Evolutionary conservation across 2,797 vertebrate genomes (phyloP), one percentile per base, ranked within the genome.

Genomic region (Limnodromus scolopaceus): DNA sequence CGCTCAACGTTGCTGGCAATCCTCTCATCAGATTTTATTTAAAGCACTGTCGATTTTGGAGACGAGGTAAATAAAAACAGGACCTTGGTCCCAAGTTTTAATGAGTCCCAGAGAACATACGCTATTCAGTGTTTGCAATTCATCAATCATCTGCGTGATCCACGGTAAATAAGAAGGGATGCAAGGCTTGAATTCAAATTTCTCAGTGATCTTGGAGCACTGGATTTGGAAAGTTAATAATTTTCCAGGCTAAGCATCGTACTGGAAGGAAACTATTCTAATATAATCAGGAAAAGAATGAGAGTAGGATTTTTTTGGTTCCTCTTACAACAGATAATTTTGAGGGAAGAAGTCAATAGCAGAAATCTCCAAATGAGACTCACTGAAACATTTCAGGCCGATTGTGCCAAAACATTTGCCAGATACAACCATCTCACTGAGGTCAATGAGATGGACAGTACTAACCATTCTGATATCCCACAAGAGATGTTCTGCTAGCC

Each of bases 101-200:
- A 81, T 38, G 83, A 94, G 75, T 77, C 65, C 65, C 93, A 68
- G 48, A 60, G 83, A 80, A 81, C 39, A 39, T 9, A 51, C 19
- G 18, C 57, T 48, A 8, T 9, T 39, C 25, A 7, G 16, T 16
- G 38, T 63, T 72, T 36, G 68, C 64, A 34, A 54, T 49, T 64
- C 72, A 66, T 61, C 64, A 54, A 34, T 65, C 87, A 66, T 25
- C 36, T 23, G 16, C 10, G 22, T 17, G 68, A 54, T 71, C 74
- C 58, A 3, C 4, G 5, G n/a, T 25, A 72, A 87, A 60, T 6
- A 32, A 19, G 38, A 28, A 63, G 27, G 49, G 60, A 54, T n/a
- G 9, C 23, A 13, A 30, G 79, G 54, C 58, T 46, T 16, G 69
- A 92, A 94, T 60, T 58, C 49, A 54, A 65, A 83, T 68, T 68